phyloP scores from a whole-genome alignment of 2,113 vertebrate genomes.

The Oreotrochilus melanogaster region DNA sequence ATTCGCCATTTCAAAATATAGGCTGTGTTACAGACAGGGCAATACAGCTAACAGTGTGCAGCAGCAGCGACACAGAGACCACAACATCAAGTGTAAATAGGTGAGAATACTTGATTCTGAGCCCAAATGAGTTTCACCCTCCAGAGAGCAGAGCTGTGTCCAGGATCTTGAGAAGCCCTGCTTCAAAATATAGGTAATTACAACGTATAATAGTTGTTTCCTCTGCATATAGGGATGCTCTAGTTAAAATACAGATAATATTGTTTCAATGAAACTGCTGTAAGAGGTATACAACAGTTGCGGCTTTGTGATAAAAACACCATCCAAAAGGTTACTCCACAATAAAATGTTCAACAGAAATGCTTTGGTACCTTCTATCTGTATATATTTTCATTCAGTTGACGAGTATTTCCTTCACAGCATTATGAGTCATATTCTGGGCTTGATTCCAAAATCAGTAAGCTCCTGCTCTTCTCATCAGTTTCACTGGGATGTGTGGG shows the following conservation, averaged over 20 bases:
- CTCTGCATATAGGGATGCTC: not conserved
- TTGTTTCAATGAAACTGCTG: conserved; percentile 55
- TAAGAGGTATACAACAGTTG: conserved; percentile 20
- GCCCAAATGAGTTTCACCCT: not conserved
- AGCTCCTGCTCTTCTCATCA: conserved; percentile 49
- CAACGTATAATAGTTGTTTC: not conserved
- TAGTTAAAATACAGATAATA: conserved; percentile 29
- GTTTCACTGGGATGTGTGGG: conserved; percentile 47
- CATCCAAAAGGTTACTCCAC: conserved; percentile 5
- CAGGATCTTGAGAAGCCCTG: not conserved
- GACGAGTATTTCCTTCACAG: conserved; percentile 35
- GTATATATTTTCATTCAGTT: conserved; percentile 25
- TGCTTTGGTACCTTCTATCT: conserved; percentile 9
- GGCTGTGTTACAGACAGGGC: not conserved
- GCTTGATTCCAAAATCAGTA: conserved; percentile 51
- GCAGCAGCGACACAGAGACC: not conserved
- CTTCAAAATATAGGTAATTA: not conserved
- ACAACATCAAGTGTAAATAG: not conserved
- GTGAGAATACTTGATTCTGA: not conserved
- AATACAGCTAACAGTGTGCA: not conserved
- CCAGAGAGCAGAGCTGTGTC: not conserved
- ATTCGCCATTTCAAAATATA: conserved; percentile 74
- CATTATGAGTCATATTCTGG: conserved; percentile 51
- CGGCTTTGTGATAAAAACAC: conserved; percentile 44
- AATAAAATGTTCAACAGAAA: conserved; percentile 67